These are phyloP conservation scores for Heliothis subflexa DNA, from an alignment of 1,140 invertebrate genomes.

Conservation along the genomic window DNA sequence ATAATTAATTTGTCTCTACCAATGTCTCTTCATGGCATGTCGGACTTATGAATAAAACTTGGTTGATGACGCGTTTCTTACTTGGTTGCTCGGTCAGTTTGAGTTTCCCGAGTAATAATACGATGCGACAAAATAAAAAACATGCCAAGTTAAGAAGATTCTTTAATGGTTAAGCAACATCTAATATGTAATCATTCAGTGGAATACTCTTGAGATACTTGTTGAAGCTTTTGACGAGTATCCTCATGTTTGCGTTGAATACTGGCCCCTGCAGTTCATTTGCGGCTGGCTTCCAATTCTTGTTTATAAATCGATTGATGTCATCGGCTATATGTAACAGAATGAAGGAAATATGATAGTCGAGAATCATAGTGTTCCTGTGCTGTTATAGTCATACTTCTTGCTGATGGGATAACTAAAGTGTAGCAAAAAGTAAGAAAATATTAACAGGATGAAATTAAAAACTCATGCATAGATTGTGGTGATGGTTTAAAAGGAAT, in stretches of 20 bases:
- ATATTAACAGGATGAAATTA: too few relatives aligned
- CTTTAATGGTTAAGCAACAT: not conserved
- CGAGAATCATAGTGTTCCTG: not conserved
- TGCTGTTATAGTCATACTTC: not conserved
- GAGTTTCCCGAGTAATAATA: too few relatives aligned
- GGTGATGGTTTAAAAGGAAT: too few relatives aligned
- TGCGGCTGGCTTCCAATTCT: slow-evolving; percentile 31
- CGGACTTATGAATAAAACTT: too few relatives aligned
- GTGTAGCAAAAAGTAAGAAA: too few relatives aligned
- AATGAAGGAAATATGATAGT: not conserved
- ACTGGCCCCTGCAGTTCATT: slow-evolving; percentile 35
- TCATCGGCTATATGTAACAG: slow-evolving; percentile 25
- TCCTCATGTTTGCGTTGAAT: slow-evolving; percentile 31
- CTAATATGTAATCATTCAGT: not conserved
- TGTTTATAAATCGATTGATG: slow-evolving; percentile 29
- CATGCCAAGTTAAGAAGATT: not conserved
- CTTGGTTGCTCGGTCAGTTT: too few relatives aligned
- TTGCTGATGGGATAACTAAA: too few relatives aligned
- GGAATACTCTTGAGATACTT: slow-evolving; percentile 39
- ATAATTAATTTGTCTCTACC: too few relatives aligned
- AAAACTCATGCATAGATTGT: too few relatives aligned
- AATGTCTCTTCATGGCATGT: too few relatives aligned
- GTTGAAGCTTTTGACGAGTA: slow-evolving; percentile 41
- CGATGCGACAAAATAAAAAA: not conserved
- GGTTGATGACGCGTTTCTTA: too few relatives aligned